Evolutionary conservation across 2,888 invertebrate genomes (phyloP).

Genomic region (Mythimna impura): DNA sequence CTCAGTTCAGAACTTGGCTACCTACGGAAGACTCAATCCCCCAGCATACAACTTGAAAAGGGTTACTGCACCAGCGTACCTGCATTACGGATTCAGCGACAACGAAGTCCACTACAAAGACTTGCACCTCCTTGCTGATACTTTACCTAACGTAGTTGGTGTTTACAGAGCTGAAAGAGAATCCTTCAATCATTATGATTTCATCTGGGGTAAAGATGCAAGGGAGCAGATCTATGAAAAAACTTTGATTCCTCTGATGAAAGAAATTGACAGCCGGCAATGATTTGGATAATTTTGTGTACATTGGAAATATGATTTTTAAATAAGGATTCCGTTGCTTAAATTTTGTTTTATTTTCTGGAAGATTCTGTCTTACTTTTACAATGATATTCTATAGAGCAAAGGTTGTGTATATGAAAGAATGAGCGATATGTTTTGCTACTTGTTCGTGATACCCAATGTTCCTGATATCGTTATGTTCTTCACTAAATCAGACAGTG

Average conservation of each 20-base stretch:
- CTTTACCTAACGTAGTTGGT: slow-evolving; percentile 66
- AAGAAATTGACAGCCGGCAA: slow-evolving; percentile 64
- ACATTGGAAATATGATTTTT: slow-evolving; percentile 47
- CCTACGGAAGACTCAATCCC: slow-evolving; percentile 70
- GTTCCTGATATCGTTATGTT: not conserved
- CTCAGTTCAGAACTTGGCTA: slow-evolving; percentile 64
- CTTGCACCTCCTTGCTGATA: slow-evolving; percentile 59
- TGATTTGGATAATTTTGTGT: slow-evolving; percentile 31
- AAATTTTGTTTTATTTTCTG: slow-evolving; percentile 35
- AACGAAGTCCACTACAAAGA: slow-evolving; percentile 66
- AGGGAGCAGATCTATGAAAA: slow-evolving; percentile 65
- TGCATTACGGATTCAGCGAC: slow-evolving; percentile 69
- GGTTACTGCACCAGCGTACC: slow-evolving; percentile 69
- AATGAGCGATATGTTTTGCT: too few relatives aligned
- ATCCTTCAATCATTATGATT: slow-evolving; percentile 64
- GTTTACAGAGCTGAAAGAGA: slow-evolving; percentile 57
- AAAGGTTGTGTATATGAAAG: too few relatives aligned
- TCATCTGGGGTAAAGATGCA: slow-evolving; percentile 70
- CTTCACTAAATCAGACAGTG: not conserved
- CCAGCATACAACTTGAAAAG: slow-evolving; percentile 72
- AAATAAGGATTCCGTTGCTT: slow-evolving; percentile 23
- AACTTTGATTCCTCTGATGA: slow-evolving; percentile 63
- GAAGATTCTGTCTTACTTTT: not conserved
- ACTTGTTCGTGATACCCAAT: too few relatives aligned
- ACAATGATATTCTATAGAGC: too few relatives aligned